Evolutionary conservation across 2,797 vertebrate genomes (phyloP).

Genomic region (Tauraco hartlaubi): DNA sequence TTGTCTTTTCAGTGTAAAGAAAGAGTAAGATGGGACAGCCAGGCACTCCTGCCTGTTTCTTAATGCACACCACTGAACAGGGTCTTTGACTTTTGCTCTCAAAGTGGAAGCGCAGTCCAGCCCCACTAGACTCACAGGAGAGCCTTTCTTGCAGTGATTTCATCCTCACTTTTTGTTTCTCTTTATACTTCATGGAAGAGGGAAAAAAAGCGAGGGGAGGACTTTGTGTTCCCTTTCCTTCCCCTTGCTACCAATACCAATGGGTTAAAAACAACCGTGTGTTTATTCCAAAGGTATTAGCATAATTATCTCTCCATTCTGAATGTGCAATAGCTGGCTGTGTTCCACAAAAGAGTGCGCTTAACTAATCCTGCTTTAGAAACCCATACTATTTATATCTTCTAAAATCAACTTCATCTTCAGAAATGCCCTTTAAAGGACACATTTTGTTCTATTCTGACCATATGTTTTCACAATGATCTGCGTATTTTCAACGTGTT

Average conservation of each 20-base stretch:
- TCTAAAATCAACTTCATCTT: slow-evolving; percentile 6
- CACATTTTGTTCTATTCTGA: not conserved
- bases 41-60: not conserved
- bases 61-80: not conserved
- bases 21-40: too few species aligned
- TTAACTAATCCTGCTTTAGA: slow-evolving; percentile 30
- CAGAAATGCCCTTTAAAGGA: slow-evolving; percentile 59
- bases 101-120: not conserved
- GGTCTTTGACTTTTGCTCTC: not conserved
- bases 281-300: slow-evolving; percentile 1
- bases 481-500: not conserved
- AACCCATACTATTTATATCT: not conserved
- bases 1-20: not conserved
- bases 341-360: not conserved
- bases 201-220: not conserved
- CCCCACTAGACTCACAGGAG: not conserved
- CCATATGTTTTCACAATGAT: not conserved
- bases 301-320: not conserved
- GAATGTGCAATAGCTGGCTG: not conserved
- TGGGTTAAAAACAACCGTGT: not conserved
- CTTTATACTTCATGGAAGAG: not conserved
- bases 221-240: not conserved
- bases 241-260: not conserved
- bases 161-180: not conserved
- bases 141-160: not conserved